A percentile compares a stretch with the other conserved stretches of the same genome.
Conservation (phyloP, 2,888 invertebrate genomes). For the Bursaphelenchus okinawaensis region DNA sequence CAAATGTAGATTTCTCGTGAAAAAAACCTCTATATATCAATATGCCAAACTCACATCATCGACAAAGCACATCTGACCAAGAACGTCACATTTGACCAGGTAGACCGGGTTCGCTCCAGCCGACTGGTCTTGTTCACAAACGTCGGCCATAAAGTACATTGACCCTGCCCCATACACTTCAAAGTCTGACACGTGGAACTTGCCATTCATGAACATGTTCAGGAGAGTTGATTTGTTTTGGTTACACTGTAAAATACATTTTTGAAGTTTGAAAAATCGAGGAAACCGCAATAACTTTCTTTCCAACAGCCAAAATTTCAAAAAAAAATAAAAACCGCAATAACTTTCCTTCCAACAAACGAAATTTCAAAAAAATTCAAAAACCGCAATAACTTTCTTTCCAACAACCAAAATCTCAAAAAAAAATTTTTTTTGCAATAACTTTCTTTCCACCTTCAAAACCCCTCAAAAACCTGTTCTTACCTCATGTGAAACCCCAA, state of each 20-base stretch:
- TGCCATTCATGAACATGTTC: not conserved
- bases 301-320: not conserved
- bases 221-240: not conserved
- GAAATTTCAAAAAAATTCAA: too few species aligned
- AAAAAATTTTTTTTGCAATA: too few species aligned
- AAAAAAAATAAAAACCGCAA: too few species aligned
- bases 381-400: not conserved
- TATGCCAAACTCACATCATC: not conserved
- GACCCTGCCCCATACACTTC: constrained; percentile 6
- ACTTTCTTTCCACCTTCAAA: not conserved
- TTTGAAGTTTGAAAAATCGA: too few species aligned
- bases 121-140: not conserved
- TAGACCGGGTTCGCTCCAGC: not conserved
- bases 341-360: not conserved
- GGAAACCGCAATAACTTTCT: not conserved
- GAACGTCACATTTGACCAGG: not conserved
- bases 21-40: too few species aligned
- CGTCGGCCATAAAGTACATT: not conserved
- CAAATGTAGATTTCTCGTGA: too few species aligned
- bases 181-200: not conserved
- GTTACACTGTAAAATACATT: too few species aligned
- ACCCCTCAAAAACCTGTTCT: not conserved
- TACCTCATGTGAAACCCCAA: constrained; percentile 2
- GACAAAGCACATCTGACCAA: not conserved
- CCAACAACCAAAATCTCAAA: not conserved